Conservation (phyloP, 2,797 vertebrate species). For the Falco novaeseelandiae region DNA sequence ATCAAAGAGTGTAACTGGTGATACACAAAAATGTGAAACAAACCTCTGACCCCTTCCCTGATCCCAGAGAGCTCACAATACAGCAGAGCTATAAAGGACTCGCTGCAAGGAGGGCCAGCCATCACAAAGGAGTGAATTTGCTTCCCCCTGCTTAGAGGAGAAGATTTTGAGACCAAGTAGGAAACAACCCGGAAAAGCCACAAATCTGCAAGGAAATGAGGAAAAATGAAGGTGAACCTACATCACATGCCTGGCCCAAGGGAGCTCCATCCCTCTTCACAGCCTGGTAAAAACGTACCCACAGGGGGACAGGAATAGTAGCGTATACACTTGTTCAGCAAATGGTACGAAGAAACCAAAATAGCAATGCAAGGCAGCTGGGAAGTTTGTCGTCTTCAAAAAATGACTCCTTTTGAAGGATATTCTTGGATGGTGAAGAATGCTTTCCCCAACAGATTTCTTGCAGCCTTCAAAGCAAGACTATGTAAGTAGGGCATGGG, state of each 20-base stretch:
- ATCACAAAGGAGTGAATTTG: not conserved
- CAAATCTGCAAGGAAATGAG: not conserved
- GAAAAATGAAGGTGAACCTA: not conserved
- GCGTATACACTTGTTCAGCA: not conserved
- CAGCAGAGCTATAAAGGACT: not conserved
- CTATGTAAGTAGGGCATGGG: not conserved
- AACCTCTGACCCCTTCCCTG: not conserved
- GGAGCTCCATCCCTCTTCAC: not conserved
- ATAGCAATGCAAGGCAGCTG: not conserved
- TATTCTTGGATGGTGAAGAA: conserved; percentile 12
- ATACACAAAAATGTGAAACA: not conserved
- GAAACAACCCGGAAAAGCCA: not conserved
- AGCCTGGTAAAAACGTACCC: not conserved
- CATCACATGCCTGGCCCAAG: not conserved
- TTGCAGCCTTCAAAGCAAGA: not conserved
- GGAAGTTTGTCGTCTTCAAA: not conserved
- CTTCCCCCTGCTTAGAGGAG: not conserved
- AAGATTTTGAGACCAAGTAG: not conserved
- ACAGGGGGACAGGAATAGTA: not conserved
- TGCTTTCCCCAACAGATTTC: not conserved
- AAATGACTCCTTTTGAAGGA: not conserved
- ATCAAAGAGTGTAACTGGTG: not conserved
- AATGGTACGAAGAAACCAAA: not conserved
- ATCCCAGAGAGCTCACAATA: not conserved
- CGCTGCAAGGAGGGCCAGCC: not conserved